These are phyloP conservation scores for Mesoclemmys tuberculata DNA, from an alignment of 2,113 vertebrate genomes.

Conservation along the genomic window DNA sequence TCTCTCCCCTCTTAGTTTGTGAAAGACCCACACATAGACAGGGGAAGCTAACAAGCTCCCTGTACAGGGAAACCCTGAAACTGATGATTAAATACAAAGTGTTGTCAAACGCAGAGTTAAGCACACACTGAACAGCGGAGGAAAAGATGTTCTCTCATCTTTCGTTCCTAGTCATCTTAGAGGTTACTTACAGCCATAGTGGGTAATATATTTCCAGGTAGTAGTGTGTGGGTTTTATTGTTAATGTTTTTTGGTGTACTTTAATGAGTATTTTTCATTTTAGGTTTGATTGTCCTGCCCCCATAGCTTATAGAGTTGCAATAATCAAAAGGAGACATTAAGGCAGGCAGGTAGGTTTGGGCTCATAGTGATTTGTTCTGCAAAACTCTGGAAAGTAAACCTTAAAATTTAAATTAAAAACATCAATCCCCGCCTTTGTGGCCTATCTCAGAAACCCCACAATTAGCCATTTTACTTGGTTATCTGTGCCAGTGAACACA, in stretches of 20 bases:
- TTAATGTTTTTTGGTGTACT: background rate
- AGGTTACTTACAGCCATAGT: background rate
- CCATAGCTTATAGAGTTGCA: fast-evolving
- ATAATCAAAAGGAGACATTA: background rate
- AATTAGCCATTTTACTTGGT: slow-evolving; percentile 64
- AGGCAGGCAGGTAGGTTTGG: background rate
- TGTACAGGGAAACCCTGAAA: background rate
- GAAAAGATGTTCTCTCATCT: background rate
- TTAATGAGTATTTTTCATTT: background rate
- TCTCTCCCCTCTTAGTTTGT: slow-evolving; percentile 34
- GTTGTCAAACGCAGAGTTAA: background rate
- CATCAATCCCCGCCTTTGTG: slow-evolving; percentile 19
- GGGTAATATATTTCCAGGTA: background rate
- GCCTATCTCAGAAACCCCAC: slow-evolving; percentile 31
- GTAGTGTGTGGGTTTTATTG: background rate
- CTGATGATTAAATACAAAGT: background rate
- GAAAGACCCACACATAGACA: background rate
- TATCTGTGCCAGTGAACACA: slow-evolving; percentile 8
- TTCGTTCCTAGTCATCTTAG: fast-evolving
- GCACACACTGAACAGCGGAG: fast-evolving
- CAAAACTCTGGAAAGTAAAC: slow-evolving; percentile 60
- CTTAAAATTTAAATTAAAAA: slow-evolving; percentile 51
- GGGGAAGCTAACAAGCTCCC: background rate
- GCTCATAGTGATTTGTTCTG: slow-evolving; percentile 2
- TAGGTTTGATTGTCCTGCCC: background rate